Conservation (phyloP, 2,113 vertebrate species). For the Barnardius zonarius region DNA sequence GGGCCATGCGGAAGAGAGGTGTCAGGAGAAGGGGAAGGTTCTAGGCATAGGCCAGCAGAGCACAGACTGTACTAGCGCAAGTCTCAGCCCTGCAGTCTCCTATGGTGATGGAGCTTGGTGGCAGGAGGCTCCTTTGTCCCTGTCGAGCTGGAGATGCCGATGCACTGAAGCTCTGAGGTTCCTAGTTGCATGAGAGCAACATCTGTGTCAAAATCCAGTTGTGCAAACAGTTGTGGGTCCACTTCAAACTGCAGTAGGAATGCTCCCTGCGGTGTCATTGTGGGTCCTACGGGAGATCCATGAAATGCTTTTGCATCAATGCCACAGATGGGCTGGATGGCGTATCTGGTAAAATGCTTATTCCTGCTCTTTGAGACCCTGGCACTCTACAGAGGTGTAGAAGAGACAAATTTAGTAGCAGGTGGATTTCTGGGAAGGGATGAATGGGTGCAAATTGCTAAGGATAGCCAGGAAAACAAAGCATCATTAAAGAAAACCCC, state of each 20-base stretch:
- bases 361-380: not conserved
- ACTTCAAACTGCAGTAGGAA: accelerated
- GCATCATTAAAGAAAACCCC: not conserved
- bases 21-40: not conserved
- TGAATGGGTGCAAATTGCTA: not conserved
- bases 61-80: not conserved
- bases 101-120: accelerated
- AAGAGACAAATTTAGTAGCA: not conserved
- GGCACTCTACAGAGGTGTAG: not conserved
- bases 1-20: not conserved
- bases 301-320: not conserved
- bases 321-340: not conserved
- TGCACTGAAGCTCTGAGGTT: not conserved
- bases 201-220: not conserved
- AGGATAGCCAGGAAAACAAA: not conserved
- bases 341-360: not conserved
- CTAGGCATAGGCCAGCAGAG: not conserved
- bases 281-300: not conserved
- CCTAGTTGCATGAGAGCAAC: not conserved
- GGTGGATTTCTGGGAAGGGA: not conserved
- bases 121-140: not conserved
- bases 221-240: not conserved
- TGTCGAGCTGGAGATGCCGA: not conserved
- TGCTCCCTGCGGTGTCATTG: not conserved
- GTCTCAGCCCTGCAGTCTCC: not conserved